A percentile compares a stretch with the other conserved stretches of the same genome.
These are phyloP conservation scores for Parelbella ahira DNA, from an alignment of 2,888 invertebrate genomes.

Conservation along the genomic window DNA sequence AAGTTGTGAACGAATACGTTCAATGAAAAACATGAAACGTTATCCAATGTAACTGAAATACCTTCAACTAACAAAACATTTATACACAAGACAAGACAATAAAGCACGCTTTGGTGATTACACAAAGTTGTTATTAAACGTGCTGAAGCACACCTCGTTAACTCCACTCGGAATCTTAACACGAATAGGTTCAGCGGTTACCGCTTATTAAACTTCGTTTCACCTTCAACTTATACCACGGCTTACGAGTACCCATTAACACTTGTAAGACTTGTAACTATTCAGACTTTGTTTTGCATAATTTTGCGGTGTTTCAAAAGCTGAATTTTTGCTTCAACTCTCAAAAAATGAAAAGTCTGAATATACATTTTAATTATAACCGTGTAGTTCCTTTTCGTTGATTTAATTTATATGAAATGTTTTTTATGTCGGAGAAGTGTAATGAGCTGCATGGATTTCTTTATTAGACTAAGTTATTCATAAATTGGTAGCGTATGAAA, in stretches of 20 bases:
- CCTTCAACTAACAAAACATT: conserved; percentile 24
- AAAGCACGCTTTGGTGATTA: conserved; percentile 32
- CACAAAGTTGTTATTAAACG: conserved; percentile 32
- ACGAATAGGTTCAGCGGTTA: conserved; percentile 45
- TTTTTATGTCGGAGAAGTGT: too few relatives aligned
- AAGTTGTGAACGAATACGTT: too few relatives aligned
- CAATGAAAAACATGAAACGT: neutral
- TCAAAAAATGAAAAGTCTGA: too few relatives aligned
- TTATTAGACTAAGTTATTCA: too few relatives aligned
- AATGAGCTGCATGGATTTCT: too few relatives aligned
- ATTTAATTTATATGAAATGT: too few relatives aligned
- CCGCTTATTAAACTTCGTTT: conserved; percentile 59
- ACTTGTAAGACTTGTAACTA: conserved; percentile 30
- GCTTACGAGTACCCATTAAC: conserved; percentile 34
- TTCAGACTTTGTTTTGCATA: conserved; percentile 26
- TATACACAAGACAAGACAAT: conserved; percentile 28
- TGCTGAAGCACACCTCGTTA: conserved; percentile 37
- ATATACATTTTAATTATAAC: too few relatives aligned
- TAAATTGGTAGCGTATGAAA: too few relatives aligned
- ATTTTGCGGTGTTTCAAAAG: conserved; percentile 23
- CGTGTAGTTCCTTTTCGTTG: too few relatives aligned
- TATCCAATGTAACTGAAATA: neutral
- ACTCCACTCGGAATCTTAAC: conserved; percentile 37
- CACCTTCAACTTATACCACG: conserved; percentile 33
- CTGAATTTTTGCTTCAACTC: too few relatives aligned